phyloP scores from a whole-genome alignment of 35 echinoderm and acorn worm genomes.

The Hemicentrotus pulcherrimus region DNA sequence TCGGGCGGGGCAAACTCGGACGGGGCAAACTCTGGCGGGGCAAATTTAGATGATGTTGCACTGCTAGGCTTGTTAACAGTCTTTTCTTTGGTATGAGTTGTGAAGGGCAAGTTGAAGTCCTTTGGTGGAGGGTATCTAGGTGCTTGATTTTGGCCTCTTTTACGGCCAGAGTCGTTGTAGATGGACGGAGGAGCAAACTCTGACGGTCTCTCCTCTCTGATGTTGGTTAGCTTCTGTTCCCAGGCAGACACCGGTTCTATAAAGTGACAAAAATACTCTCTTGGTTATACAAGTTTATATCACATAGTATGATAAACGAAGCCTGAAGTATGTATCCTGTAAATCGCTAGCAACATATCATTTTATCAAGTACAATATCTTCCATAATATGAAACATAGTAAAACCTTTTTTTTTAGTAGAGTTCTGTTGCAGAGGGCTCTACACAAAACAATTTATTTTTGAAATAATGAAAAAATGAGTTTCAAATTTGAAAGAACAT shows the following conservation, averaged over 20 bases:
- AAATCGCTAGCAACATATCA: too few relatives aligned
- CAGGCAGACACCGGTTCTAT: constrained; percentile 49
- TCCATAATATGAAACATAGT: too few relatives aligned
- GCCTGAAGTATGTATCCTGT: too few relatives aligned
- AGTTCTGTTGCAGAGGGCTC: too few relatives aligned
- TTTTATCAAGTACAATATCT: too few relatives aligned
- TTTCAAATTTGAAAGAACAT: too few relatives aligned
- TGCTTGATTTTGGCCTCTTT: constrained; percentile 4
- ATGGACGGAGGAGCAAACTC: constrained; percentile 81
- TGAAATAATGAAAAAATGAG: too few relatives aligned
- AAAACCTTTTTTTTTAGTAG: too few relatives aligned
- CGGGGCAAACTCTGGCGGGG: not conserved
- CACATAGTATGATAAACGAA: too few relatives aligned
- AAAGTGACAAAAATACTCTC: not conserved
- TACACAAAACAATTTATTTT: too few relatives aligned
- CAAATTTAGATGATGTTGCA: not conserved
- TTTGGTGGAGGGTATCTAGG: constrained; percentile 8
- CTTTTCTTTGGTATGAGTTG: not conserved
- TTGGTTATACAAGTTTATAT: too few relatives aligned
- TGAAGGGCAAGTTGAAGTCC: not conserved
- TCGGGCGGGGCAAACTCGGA: not conserved
- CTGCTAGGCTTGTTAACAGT: not conserved
- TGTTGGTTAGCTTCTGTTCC: constrained; percentile 58
- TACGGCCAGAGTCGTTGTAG: constrained; percentile 23
- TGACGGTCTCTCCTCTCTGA: constrained; percentile 63